Evolutionary conservation across 2,888 invertebrate genomes (phyloP).

Genomic region (Nomada fucata): DNA sequence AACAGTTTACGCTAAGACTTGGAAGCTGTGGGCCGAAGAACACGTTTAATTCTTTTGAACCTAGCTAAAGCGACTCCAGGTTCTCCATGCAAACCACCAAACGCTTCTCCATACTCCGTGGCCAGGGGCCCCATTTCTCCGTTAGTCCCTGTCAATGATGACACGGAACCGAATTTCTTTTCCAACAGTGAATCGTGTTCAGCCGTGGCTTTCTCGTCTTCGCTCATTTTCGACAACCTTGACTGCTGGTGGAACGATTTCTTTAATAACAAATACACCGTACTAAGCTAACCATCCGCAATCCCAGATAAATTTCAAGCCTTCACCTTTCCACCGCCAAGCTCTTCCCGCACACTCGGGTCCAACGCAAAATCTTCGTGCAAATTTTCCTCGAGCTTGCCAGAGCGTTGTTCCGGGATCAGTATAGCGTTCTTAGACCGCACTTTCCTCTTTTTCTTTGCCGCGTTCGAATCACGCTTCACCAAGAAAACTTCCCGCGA

Average conservation of each 20-base stretch:
- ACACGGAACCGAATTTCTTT: constrained; percentile 39
- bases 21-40: constrained; percentile 27
- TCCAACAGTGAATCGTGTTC: neutral
- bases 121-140: constrained; percentile 67
- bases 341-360: constrained; percentile 1
- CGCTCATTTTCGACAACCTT: constrained; percentile 1
- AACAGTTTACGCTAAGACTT: neutral
- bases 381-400: neutral
- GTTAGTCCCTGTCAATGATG: constrained; percentile 51
- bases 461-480: constrained; percentile 41
- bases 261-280: neutral
- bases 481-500: constrained; percentile 58
- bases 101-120: constrained; percentile 75
- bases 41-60: constrained; percentile 76
- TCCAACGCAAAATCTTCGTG: constrained; percentile 9
- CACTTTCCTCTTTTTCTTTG: constrained; percentile 39
- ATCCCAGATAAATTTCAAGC: neutral
- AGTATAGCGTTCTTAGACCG: constrained; percentile 2
- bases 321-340: constrained; percentile 37
- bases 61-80: constrained; percentile 69
- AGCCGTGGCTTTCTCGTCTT: constrained; percentile 26
- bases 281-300: neutral
- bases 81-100: constrained; percentile 74
- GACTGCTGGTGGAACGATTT: constrained; percentile 3
- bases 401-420: neutral